Percentiles rank a stretch among this genome's conserved stretches.
Evolutionary conservation across 2,888 invertebrate genomes (phyloP).

Genomic region (Drosophila pseudotalamancana): DNA sequence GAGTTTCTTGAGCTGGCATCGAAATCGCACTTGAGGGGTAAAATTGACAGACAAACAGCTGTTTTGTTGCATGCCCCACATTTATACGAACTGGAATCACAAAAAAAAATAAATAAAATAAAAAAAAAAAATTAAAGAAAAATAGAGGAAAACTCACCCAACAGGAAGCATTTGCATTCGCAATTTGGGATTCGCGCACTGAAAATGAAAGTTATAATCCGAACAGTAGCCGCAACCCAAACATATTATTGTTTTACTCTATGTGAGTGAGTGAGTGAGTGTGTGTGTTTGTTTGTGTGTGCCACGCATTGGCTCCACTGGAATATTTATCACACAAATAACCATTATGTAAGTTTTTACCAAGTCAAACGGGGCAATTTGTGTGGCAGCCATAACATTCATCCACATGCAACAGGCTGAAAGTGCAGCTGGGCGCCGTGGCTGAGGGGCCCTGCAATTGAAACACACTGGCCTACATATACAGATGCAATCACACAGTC

Average conservation of each 20-base stretch:
- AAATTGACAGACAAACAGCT: conserved; percentile 10
- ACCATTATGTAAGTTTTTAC: conserved; percentile 65
- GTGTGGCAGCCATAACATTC: conserved; percentile 26
- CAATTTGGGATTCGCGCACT: conserved; percentile 51
- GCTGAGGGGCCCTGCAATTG: conserved; percentile 28
- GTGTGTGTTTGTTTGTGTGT: not conserved
- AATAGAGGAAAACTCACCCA: conserved; percentile 69
- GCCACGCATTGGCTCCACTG: conserved; percentile 55
- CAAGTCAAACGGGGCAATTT: conserved; percentile 57
- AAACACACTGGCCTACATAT: conserved; percentile 54
- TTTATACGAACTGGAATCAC: conserved; percentile 38
- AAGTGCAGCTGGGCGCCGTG: conserved; percentile 16
- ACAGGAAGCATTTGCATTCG: conserved; percentile 72
- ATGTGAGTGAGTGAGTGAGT: no score
- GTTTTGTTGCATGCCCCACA: conserved; percentile 45
- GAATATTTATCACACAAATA: conserved; percentile 62
- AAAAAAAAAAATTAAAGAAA: no score
- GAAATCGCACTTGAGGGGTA: not conserved
- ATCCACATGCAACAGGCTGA: conserved; percentile 37
- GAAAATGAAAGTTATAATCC: conserved; percentile 72
- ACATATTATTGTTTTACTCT: conserved; percentile 21
- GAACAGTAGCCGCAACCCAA: conserved; percentile 41
- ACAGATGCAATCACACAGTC: not conserved
- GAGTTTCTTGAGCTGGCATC: conserved; percentile 16
- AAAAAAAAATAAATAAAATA: not conserved